Base-by-base conservation (phyloP, 2,797 vertebrate species). In the Danio jaintianensis region DNA sequence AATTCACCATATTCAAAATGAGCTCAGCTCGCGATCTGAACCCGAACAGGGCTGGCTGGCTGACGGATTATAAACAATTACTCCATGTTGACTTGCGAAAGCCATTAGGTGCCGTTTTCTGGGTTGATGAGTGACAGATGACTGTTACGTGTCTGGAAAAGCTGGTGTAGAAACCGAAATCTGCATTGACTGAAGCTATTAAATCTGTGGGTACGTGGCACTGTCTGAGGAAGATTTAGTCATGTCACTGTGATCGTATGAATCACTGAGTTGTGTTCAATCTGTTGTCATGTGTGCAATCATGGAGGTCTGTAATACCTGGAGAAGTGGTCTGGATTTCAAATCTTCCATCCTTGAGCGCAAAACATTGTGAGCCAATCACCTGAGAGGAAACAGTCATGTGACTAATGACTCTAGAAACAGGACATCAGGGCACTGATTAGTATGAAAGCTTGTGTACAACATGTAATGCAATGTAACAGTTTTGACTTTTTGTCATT, bases 1-100 rank as follows among this genome's bases (percentile, higher is more conserved):
- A 38, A 89, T 89, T 89, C 72, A 64, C 84, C 79, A 72, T 88
- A 88, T 47, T 87, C 87, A 89, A 82, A 83, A 87, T 89, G 89
- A 86, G 83, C 91, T 92, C 90, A 91, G 82, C 71, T 18, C 80
- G 75, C 58, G 73, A 75, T 80, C 80, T 80, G 50, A 78, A 81
- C 64, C 74, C 63, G 36, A 69, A 68, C 75, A 78, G 71, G 40
- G 29, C 15, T 74, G 58, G 71, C 66, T 78, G 58, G 29, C 29
- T 29, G 29, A 78, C 64, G 76, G 50, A 72, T 80, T 84, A 80
- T 84, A 83, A 85, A 83, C 80, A 82, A 78, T 83, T 85, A 85
- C 73, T 62, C 82, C 82, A 72, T 84, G 80, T 52, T 64, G 69
- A 83, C 88, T 85, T 88, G 87, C 86, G 84, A 85, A 90, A 86